phyloP scores from a whole-genome alignment of 2,888 invertebrate genomes.

The Chrysina gloriosa region DNA sequence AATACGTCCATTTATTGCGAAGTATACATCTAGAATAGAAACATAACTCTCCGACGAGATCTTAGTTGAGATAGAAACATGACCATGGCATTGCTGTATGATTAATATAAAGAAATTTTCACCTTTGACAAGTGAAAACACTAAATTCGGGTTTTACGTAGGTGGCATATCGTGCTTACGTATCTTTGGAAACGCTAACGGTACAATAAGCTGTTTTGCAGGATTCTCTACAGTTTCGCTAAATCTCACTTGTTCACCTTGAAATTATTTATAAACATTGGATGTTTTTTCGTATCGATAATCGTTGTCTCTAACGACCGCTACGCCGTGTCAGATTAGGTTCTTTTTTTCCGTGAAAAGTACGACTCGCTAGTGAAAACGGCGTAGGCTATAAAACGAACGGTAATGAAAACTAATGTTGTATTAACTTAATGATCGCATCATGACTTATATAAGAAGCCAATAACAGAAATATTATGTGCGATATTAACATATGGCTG shows the following conservation, averaged over 20 bases:
- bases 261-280: conserved; percentile 33
- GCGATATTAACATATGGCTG: conserved; percentile 1
- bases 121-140: conserved; percentile 35
- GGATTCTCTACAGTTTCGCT: conserved; percentile 21
- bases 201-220: conserved; percentile 24
- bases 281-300: conserved; percentile 5
- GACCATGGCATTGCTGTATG: no score
- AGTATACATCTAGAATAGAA: no score
- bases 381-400: conserved; percentile 6
- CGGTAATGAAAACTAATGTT: conserved; percentile 13
- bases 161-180: neutral
- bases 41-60: no score
- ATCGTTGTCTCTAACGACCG: conserved; percentile 9
- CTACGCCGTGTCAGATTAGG: neutral
- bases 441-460: neutral
- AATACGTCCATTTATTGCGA: no score
- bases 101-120: conserved; percentile 19
- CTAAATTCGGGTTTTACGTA: neutral
- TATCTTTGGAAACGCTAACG: conserved; percentile 10
- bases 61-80: no score
- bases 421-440: conserved; percentile 7
- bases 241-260: conserved; percentile 39
- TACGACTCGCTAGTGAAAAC: conserved; percentile 11
- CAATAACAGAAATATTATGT: conserved; percentile 10
- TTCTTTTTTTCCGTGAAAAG: conserved; percentile 27